Conservation (phyloP, 2,113 vertebrate genomes). For the Copsychus sechellarum region DNA sequence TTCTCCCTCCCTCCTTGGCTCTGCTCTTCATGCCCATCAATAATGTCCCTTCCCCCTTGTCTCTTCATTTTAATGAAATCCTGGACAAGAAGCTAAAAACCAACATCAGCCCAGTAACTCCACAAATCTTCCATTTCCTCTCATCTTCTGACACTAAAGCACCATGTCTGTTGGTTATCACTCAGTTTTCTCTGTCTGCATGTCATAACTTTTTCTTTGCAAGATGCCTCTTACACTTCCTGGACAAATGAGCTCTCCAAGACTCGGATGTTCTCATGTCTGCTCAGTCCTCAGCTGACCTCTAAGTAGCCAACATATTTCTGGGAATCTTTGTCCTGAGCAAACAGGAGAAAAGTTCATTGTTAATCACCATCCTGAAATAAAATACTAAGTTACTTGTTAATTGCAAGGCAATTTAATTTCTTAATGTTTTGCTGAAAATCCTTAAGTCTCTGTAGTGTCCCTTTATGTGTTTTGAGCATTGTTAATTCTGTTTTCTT, state of each 20-base stretch:
- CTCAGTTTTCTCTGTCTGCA: not conserved
- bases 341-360: not conserved
- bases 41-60: not conserved
- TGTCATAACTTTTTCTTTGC: not conserved
- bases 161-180: not conserved
- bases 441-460: not conserved
- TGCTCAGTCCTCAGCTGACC: not conserved
- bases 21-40: not conserved
- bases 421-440: not conserved
- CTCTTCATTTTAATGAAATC: not conserved
- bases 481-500: not conserved
- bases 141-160: not conserved
- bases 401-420: not conserved
- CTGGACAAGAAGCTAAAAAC: not conserved
- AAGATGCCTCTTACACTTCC: not conserved
- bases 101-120: not conserved
- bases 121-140: not conserved
- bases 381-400: not conserved
- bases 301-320: not conserved
- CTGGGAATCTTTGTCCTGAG: not conserved
- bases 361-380: not conserved
- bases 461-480: not conserved
- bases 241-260: not conserved
- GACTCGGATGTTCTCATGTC: not conserved
- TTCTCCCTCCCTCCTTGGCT: not conserved